Evolutionary conservation across 2,113 vertebrate genomes (phyloP).

Genomic region (Eretmodus cyanostictus): DNA sequence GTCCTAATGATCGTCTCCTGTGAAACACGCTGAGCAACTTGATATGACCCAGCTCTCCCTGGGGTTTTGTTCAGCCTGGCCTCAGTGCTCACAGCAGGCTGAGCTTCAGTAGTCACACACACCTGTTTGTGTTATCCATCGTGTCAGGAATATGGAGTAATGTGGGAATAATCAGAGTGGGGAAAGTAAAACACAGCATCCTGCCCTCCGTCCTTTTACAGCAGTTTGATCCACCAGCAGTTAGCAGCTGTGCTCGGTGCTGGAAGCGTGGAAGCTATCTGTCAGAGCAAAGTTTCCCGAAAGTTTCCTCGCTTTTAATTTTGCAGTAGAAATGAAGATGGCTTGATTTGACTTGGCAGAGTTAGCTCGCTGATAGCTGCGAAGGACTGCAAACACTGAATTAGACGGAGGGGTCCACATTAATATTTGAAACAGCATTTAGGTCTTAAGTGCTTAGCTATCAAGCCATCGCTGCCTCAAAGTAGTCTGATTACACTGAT

Average conservation of each 20-base stretch:
- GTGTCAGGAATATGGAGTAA: background rate
- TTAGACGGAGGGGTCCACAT: background rate
- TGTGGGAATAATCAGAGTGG: background rate
- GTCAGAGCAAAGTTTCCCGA: background rate
- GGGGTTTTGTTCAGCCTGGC: background rate
- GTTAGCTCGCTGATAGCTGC: background rate
- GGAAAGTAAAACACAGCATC: background rate
- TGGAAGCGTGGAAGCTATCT: background rate
- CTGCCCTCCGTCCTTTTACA: background rate
- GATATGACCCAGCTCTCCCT: constrained; percentile 3
- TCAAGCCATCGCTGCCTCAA: background rate
- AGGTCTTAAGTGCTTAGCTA: background rate
- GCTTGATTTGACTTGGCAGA: background rate
- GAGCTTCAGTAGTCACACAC: background rate
- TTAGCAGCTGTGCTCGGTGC: background rate
- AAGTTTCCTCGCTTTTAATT: background rate
- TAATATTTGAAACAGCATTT: background rate
- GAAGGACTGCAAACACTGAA: background rate
- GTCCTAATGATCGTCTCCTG: constrained; percentile 4
- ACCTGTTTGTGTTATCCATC: background rate
- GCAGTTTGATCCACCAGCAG: background rate
- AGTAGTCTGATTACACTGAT: background rate
- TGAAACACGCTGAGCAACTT: constrained; percentile 42
- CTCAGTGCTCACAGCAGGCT: background rate
- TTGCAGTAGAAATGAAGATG: background rate